Base-by-base conservation (phyloP, 2,888 invertebrate genomes). In the Pegoplata infirma region DNA sequence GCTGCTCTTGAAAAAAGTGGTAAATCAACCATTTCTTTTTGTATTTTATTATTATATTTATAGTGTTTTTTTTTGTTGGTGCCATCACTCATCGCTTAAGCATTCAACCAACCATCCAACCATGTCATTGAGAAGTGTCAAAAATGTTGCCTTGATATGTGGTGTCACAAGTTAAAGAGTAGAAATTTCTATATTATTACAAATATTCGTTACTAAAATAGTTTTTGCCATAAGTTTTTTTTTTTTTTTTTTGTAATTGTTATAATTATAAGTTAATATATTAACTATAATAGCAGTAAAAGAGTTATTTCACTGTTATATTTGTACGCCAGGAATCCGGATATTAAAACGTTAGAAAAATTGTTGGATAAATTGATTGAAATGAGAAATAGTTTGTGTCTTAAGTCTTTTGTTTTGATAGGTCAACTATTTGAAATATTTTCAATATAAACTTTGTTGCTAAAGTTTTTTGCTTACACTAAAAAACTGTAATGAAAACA, bases 141-240 rank as follows among this genome's bases (percentile, higher is more conserved):
- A 79, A 79, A 79, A 79, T 79, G 67, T 75, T 75, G 67, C 71
- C 71, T 51, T 79, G 79, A 79, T 79, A 75, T 79, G 79, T 63
- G 79, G 79, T 79, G 79, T 79, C 79, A 79, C 75, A 75, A 75
- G 75, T 72, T 75, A 67, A 75, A 79, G 53, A 21, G 64, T 40
- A 72, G 75, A 75, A 67, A 75, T 75, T 63, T 79, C 75, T 63
- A 63, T n/a, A n/a, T 36, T 58, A 75, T 69, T 75, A 56, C 56
- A 75, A 69, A 76, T 63, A 76, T 76, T 69, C 44, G 23, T 56
- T 63, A n/a, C 14, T 53, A 53, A 75, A 75, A 47, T 58, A 47
- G 44, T 23, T 53, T 40, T 66, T 32, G 56, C 16, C 28, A 46
- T 21, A 16, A 12, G 40, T 49, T 63, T 5, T 64, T 67, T 44